Evolutionary conservation across 2,113 vertebrate species (phyloP).

Genomic region (Excalfactoria chinensis): DNA sequence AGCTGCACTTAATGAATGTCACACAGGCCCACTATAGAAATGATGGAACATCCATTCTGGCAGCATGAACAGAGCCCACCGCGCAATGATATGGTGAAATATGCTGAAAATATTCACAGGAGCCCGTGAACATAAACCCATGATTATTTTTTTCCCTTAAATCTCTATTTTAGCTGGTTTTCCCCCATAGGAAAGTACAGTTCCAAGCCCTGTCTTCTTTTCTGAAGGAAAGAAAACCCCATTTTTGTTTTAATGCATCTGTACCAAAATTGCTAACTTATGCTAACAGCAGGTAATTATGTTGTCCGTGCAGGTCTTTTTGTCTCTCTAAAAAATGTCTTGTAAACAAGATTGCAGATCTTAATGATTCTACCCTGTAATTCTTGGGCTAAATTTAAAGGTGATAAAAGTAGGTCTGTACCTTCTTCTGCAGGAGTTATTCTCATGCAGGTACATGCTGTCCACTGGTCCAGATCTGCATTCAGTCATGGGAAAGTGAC

Average conservation of each 20-base stretch:
- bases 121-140: slow-evolving; percentile 50
- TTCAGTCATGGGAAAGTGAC: neutral
- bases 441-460: rapidly evolving
- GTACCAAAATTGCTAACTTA: slow-evolving; percentile 18
- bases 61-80: slow-evolving; percentile 52
- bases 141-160: slow-evolving; percentile 65
- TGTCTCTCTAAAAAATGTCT: slow-evolving; percentile 39
- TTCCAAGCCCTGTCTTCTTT: neutral
- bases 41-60: slow-evolving; percentile 74
- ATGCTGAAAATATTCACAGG: slow-evolving; percentile 72
- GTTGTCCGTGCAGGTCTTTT: neutral
- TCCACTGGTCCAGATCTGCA: neutral
- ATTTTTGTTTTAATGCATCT: slow-evolving; percentile 41
- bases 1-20: slow-evolving; percentile 80
- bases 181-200: neutral
- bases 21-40: slow-evolving; percentile 74
- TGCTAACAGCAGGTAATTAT: slow-evolving; percentile 16
- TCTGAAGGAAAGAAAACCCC: neutral
- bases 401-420: neutral
- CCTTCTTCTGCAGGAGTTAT: neutral
- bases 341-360: neutral
- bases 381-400: neutral
- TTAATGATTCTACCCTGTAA: neutral
- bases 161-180: slow-evolving; percentile 48
- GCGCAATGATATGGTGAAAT: slow-evolving; percentile 74